phyloP scores from a whole-genome alignment of 1,140 invertebrate species.

The Eupristina koningsbergeri region DNA sequence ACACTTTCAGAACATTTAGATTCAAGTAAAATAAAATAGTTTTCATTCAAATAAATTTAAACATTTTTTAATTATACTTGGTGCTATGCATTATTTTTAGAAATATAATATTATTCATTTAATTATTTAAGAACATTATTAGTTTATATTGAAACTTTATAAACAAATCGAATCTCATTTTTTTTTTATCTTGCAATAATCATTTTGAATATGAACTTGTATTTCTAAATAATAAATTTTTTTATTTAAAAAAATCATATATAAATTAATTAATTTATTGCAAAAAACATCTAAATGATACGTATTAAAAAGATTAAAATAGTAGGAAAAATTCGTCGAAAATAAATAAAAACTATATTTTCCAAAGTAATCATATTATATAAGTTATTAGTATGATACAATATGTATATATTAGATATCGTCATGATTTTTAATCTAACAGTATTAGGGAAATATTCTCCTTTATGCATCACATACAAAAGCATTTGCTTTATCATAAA shows the following conservation, averaged over 20 bases:
- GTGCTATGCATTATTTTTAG: too few relatives aligned
- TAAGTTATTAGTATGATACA: neutral
- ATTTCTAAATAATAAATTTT: too few relatives aligned
- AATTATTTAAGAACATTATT: neutral
- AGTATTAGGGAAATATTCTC: conserved; percentile 51
- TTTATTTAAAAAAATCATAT: too few relatives aligned
- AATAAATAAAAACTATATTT: conserved; percentile 5
- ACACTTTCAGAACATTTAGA: neutral
- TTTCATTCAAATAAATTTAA: neutral
- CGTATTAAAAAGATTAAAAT: neutral
- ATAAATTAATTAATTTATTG: too few relatives aligned
- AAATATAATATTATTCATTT: neutral
- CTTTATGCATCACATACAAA: conserved; percentile 43
- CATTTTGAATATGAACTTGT: too few relatives aligned
- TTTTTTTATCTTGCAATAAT: neutral
- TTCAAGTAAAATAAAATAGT: neutral
- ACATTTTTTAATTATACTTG: neutral
- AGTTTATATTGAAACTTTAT: too few relatives aligned
- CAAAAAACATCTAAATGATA: neutral
- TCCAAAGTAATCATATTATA: neutral
- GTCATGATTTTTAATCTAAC: conserved; percentile 42
- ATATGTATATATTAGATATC: neutral
- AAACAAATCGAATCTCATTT: too few relatives aligned
- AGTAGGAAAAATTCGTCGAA: neutral
- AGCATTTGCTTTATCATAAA: neutral